phyloP scores from a whole-genome alignment of 2,888 invertebrate species.

The Malthinus flaveolus region DNA sequence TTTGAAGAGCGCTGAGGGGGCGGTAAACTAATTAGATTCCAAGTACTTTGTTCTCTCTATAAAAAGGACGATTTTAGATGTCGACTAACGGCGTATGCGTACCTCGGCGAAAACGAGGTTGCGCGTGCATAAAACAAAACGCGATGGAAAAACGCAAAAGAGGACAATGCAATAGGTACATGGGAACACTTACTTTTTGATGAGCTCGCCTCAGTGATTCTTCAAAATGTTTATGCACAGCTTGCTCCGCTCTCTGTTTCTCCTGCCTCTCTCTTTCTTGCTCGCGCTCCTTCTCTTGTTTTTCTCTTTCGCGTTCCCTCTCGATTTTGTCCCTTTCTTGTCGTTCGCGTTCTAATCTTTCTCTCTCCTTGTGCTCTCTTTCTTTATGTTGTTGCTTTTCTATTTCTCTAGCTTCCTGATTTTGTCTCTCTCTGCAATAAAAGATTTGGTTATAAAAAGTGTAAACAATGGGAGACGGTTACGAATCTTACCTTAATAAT shows the following conservation, averaged over 20 bases:
- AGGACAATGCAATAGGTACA: not conserved
- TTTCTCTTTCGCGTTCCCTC: slow-evolving; percentile 54
- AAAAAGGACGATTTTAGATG: not conserved
- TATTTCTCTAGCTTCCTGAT: slow-evolving; percentile 67
- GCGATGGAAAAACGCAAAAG: too few relatives aligned
- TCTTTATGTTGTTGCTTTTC: slow-evolving; percentile 60
- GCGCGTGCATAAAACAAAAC: too few relatives aligned
- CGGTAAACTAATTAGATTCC: slow-evolving; percentile 48
- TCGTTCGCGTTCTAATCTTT: slow-evolving; percentile 57
- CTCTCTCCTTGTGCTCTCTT: slow-evolving; percentile 57
- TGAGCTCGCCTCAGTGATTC: slow-evolving; percentile 80
- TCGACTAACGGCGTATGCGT: too few relatives aligned
- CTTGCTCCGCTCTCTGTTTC: slow-evolving; percentile 67
- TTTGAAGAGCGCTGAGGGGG: slow-evolving; percentile 40
- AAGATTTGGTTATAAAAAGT: not conserved
- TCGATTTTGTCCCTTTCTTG: slow-evolving; percentile 59
- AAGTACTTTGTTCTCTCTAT: slow-evolving; percentile 32
- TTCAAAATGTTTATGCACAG: slow-evolving; percentile 87
- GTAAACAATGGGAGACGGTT: not conserved
- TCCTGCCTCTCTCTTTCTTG: slow-evolving; percentile 54
- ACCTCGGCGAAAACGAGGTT: too few relatives aligned
- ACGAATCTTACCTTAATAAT: slow-evolving; percentile 63
- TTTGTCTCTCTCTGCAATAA: slow-evolving; percentile 56
- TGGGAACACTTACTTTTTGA: slow-evolving; percentile 65
- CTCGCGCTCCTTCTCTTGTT: slow-evolving; percentile 61